Evolutionary conservation across 2,888 invertebrate genomes (phyloP), one percentile per base, ranked within the genome.

Genomic region (Petrolisthes manimaculis): DNA sequence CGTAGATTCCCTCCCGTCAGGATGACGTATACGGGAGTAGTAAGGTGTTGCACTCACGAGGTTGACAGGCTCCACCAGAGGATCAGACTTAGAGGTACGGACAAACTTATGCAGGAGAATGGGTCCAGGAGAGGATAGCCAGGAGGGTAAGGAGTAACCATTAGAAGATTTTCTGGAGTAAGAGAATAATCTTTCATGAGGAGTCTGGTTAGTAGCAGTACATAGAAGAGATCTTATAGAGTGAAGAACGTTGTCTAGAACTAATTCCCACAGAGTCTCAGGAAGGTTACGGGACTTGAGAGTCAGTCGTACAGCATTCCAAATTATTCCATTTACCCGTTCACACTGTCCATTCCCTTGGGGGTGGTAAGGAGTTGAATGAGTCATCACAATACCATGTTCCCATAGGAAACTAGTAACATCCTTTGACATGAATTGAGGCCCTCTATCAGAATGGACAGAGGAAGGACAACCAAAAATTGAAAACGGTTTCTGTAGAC

Each of bases 1-100:
- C 18, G 80, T 80, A n/a, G 80, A 80, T 24, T 80, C 80, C 24
- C 55, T 18, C n/a, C 80, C 80, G 18, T 80, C 55, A 21, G 80
- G n/a, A 54, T 55, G 14, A 4, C 80, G 5, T 14, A 80, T 55
- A 12, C 21, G 53, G 5, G 80, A 4, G 24, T 56, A 80, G 18
- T 53, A 6, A n/a, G 80, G 80, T 18, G 9, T 80, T 4, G 55
- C 55, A n/a, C 9, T 21, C n/a, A 80, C 21, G 21, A 80, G 14
- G 18, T 54, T 55, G n/a, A 80, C 55, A 21, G 6, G 80, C 6
- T 80, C 55, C 21, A 80, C 80, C 6, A 54, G 54, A 6, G 80
- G 80, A 6, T 80, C 80, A 12, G 54, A 55, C 24, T 5, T 80
- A 24, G 54, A 55, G 5, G 21, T 77, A 21, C 3, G 80, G n/a